These are phyloP conservation scores for Synanthedon myopaeformis DNA, from an alignment of 2,888 invertebrate species.

Conservation along the genomic window DNA sequence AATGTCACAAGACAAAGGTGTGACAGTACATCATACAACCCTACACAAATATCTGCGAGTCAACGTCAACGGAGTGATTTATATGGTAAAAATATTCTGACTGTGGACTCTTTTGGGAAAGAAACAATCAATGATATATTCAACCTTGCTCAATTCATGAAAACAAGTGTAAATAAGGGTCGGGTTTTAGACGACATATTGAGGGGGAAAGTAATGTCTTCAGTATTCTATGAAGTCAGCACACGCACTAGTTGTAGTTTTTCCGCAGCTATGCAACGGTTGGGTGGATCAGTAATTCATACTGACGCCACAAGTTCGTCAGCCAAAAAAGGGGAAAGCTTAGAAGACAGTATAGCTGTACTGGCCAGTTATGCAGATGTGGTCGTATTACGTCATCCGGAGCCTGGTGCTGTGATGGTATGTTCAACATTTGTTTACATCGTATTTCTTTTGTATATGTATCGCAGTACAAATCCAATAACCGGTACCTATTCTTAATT, in stretches of 20 bases:
- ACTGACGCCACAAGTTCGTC: slow-evolving; percentile 93
- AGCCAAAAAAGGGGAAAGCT: slow-evolving; percentile 94
- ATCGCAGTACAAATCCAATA: background rate
- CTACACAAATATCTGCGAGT: slow-evolving; percentile 41
- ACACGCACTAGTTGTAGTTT: slow-evolving; percentile 97
- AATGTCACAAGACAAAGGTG: slow-evolving; percentile 58
- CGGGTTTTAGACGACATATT: slow-evolving; percentile 86
- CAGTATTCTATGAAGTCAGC: slow-evolving; percentile 97
- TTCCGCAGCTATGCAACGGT: slow-evolving; percentile 94
- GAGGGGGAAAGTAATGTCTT: slow-evolving; percentile 94
- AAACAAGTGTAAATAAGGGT: slow-evolving; percentile 85
- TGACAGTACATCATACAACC: slow-evolving; percentile 66
- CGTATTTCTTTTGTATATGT: background rate
- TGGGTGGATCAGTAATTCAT: slow-evolving; percentile 93
- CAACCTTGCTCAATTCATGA: slow-evolving; percentile 90
- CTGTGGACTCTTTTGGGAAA: slow-evolving; percentile 88
- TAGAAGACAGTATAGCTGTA: slow-evolving; percentile 88
- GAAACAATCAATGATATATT: slow-evolving; percentile 94
- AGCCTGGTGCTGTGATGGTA: slow-evolving; percentile 90
- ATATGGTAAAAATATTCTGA: slow-evolving; percentile 83
- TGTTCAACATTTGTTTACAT: slow-evolving; percentile 31
- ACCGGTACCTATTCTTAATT: slow-evolving; percentile 9
- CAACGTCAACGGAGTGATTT: slow-evolving; percentile 59
- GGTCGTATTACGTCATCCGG: slow-evolving; percentile 93
- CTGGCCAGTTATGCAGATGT: slow-evolving; percentile 96